A percentile compares a stretch with the other conserved stretches of the same genome.
These are phyloP conservation scores for Sitobion miscanthi DNA, from an alignment of 1,140 invertebrate species.

Conservation along the genomic window DNA sequence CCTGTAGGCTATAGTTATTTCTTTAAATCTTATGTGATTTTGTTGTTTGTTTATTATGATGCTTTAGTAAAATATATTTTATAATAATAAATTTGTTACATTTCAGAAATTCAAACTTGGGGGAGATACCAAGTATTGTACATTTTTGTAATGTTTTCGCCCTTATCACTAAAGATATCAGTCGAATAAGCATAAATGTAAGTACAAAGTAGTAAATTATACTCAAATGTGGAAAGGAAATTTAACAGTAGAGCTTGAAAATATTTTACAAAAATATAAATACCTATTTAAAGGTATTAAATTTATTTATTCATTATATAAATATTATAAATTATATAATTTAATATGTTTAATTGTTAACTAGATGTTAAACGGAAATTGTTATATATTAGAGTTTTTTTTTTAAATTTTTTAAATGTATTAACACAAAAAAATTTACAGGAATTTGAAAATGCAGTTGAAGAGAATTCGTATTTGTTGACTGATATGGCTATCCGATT, in stretches of 20 bases:
- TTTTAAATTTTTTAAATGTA: no score
- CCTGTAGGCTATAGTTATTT: no score
- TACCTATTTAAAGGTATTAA: no score
- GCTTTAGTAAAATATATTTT: no score
- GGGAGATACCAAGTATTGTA: conserved; percentile 96
- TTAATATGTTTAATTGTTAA: no score
- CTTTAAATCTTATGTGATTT: no score
- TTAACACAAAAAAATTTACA: background rate
- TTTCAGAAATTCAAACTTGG: conserved; percentile 77
- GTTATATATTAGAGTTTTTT: no score
- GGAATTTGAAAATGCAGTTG: conserved; percentile 42
- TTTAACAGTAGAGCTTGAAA: background rate
- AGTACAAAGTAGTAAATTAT: background rate
- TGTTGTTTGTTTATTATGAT: no score
- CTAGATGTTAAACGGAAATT: no score
- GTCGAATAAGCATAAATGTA: conserved; percentile 6
- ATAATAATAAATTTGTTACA: background rate
- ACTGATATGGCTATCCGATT: conserved; percentile 34
- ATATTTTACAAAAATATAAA: no score
- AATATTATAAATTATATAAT: no score
- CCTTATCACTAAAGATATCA: conserved; percentile 63
- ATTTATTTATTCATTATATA: no score
- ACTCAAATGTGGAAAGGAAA: background rate
- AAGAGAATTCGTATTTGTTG: conserved; percentile 9
- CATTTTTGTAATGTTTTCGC: conserved; percentile 97